phyloP scores from a whole-genome alignment of 2,113 vertebrate species.

The Poecile atricapillus region DNA sequence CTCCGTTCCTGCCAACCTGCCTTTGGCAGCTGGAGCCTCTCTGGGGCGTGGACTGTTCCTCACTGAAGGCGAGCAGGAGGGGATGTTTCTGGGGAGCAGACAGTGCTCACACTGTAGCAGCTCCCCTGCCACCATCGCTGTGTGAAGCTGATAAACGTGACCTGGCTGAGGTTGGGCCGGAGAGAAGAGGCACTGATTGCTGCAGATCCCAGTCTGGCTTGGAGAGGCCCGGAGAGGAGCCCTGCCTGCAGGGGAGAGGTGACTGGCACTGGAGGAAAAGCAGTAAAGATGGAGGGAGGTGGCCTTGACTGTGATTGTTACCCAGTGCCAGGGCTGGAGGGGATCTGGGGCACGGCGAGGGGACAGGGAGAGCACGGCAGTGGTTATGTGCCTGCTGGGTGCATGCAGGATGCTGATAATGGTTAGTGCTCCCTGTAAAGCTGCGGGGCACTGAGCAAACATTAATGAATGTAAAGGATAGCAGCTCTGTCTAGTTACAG shows the following conservation, averaged over 20 bases:
- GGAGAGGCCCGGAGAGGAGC: not conserved
- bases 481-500: slow-evolving; percentile 22
- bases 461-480: slow-evolving; percentile 11
- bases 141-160: not conserved
- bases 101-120: rapidly evolving
- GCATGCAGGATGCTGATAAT: not conserved
- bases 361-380: not conserved
- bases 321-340: not conserved
- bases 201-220: rapidly evolving
- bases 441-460: not conserved
- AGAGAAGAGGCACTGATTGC: not conserved
- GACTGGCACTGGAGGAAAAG: not conserved
- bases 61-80: not conserved
- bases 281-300: not conserved
- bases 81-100: not conserved
- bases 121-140: rapidly evolving
- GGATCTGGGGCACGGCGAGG: not conserved
- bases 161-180: not conserved
- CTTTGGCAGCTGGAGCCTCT: not conserved
- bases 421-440: slow-evolving; percentile 11
- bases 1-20: not conserved
- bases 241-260: not conserved
- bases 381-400: not conserved
- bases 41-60: not conserved
- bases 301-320: not conserved